phyloP scores from a whole-genome alignment of 2,797 vertebrate genomes.

The Argentina silus region DNA sequence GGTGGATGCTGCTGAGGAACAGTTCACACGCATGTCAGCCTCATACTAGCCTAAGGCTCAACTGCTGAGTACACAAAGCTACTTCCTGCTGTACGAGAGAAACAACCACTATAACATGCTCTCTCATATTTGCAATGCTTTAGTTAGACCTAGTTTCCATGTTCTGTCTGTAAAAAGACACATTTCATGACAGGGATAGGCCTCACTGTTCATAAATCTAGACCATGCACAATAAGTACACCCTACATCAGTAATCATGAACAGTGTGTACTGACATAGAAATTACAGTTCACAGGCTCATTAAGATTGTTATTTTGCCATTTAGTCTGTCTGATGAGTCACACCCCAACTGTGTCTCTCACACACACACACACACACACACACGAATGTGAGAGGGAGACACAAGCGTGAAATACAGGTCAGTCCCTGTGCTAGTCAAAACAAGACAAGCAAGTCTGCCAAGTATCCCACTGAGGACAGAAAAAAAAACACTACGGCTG shows the following conservation, averaged over 20 bases:
- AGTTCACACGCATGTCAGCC: background rate
- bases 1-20: background rate
- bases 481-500: too few relatives aligned
- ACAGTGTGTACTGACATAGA: too few relatives aligned
- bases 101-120: background rate
- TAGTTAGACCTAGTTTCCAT: too few relatives aligned
- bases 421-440: conserved; percentile 54
- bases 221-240: too few relatives aligned
- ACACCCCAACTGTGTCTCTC: conserved; percentile 53
- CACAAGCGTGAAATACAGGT: conserved; percentile 63
- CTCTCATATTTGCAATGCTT: background rate
- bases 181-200: too few relatives aligned
- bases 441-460: conserved; percentile 71
- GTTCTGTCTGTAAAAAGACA: too few relatives aligned
- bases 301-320: too few relatives aligned
- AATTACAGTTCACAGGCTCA: too few relatives aligned
- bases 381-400: conserved; percentile 9
- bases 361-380: conserved; percentile 36
- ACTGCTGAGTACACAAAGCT: conserved; percentile 9
- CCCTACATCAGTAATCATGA: too few relatives aligned
- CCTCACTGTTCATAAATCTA: too few relatives aligned
- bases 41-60: conserved; percentile 8
- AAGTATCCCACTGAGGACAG: conserved; percentile 31
- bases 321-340: conserved; percentile 31
- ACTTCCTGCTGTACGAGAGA: background rate